Evolutionary conservation across 2,113 vertebrate species (phyloP), one percentile per base, ranked within the genome.

Genomic region (Sardina pilchardus): DNA sequence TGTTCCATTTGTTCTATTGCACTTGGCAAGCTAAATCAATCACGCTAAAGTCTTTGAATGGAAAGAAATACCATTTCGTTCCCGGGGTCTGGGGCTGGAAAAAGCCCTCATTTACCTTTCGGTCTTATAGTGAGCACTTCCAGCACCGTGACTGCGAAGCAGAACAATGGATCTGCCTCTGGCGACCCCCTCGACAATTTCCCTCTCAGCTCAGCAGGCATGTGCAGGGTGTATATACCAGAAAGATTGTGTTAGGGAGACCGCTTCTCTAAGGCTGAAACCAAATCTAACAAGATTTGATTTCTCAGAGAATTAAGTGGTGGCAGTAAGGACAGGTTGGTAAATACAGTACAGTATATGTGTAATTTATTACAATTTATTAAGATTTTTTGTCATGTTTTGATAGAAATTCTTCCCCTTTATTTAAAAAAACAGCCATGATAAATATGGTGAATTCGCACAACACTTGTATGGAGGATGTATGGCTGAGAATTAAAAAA

Each of bases 21-120:
- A 17, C 34, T 34, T 78, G 71, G 71, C 71, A 71, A 71, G 63
- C 26, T 71, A 34, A 30, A 71, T 71, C 63, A 71, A 71, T 71
- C 63, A 14, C 63, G 3, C 2, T 8, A 34, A 71, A 71, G 63
- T 71, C 8, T 36, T 78, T 17, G 34, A 19, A 17, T 78, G 30
- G 71, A 78, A 36, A 78, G 30, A 78, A 78, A 78, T 67, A 75
- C 63, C 10, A 67, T 67, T 67, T 67, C n/a, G 30, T 26, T 67
- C n/a, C 63, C 1, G n/a, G 63, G 63, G 26, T n/a, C 10, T 42
- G 39, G 12, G 24, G 63, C n/a, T 67, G 26, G 24, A 26, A n/a
- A 24, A n/a, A 63, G 24, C 5, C 56, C 56, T n/a, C 24, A 63
- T 63, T 63, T 63, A 63, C 56, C 56, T 9, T 9, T 63, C 56